phyloP scores from a whole-genome alignment of 2,888 invertebrate genomes.

The Cryptus viduatorius region DNA sequence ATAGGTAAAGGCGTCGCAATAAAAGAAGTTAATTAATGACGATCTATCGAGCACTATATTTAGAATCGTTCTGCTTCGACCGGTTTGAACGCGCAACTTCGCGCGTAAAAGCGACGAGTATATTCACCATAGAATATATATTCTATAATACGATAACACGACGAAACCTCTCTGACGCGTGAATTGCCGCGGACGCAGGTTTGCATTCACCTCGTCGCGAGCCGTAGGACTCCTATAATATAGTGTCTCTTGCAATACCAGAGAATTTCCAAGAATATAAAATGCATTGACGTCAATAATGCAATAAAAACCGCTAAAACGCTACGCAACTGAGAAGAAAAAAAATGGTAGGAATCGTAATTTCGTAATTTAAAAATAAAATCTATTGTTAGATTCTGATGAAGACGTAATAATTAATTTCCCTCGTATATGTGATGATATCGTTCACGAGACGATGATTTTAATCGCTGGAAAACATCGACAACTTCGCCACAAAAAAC shows the following conservation, averaged over 20 bases:
- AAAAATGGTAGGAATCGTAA: slow-evolving; percentile 5
- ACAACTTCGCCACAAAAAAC: no score
- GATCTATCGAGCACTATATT: slow-evolving; percentile 6
- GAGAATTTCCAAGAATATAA: slow-evolving; percentile 53
- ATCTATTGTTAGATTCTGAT: neutral
- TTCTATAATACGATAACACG: neutral
- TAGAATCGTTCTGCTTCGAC: slow-evolving; percentile 14
- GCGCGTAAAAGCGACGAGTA: neutral
- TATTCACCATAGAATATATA: neutral
- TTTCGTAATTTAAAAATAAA: neutral
- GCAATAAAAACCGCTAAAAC: slow-evolving; percentile 14
- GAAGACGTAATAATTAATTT: neutral
- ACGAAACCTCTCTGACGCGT: slow-evolving; percentile 6
- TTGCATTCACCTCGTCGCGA: slow-evolving; percentile 14
- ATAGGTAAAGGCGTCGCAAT: neutral
- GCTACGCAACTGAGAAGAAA: neutral
- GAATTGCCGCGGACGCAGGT: slow-evolving; percentile 9
- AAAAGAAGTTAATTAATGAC: slow-evolving; percentile 32
- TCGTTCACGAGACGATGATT: neutral
- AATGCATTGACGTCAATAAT: slow-evolving; percentile 54
- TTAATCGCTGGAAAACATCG: neutral
- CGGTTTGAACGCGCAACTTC: slow-evolving; percentile 30
- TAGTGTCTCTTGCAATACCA: slow-evolving; percentile 24
- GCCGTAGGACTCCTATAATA: slow-evolving; percentile 25
- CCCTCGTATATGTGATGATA: neutral